Evolutionary conservation across 2,888 invertebrate species (phyloP).

Genomic region (Limenitis arthemis): DNA sequence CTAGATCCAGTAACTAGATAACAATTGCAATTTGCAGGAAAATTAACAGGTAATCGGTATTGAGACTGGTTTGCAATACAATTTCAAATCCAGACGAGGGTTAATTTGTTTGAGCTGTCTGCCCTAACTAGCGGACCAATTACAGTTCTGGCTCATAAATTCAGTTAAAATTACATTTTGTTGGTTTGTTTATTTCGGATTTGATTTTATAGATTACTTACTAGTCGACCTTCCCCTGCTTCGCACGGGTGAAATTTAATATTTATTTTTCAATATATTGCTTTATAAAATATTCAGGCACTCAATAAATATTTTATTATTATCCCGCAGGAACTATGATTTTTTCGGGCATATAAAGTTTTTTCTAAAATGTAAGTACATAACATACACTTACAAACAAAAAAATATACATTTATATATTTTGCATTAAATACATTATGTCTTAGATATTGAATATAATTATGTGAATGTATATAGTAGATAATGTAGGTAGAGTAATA

Average conservation of each 20-base stretch:
- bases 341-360: no score
- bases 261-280: neutral
- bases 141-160: constrained; percentile 7
- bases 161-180: constrained; percentile 5
- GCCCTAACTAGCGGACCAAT: constrained; percentile 10
- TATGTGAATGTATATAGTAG: no score
- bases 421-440: no score
- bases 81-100: constrained; percentile 17
- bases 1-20: constrained; percentile 8
- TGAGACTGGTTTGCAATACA: constrained; percentile 20
- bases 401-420: no score
- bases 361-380: no score
- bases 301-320: no score
- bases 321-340: no score
- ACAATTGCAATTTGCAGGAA: constrained; percentile 18
- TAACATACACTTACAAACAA: no score
- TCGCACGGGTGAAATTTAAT: neutral
- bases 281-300: no score
- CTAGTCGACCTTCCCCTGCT: neutral
- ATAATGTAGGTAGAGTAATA: no score
- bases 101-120: constrained; percentile 17
- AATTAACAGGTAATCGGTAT: constrained; percentile 23
- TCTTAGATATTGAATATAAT: no score
- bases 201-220: neutral
- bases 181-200: constrained; percentile 1